phyloP scores from a whole-genome alignment of 2,797 vertebrate genomes.

The Neosilurus mollespiculum region DNA sequence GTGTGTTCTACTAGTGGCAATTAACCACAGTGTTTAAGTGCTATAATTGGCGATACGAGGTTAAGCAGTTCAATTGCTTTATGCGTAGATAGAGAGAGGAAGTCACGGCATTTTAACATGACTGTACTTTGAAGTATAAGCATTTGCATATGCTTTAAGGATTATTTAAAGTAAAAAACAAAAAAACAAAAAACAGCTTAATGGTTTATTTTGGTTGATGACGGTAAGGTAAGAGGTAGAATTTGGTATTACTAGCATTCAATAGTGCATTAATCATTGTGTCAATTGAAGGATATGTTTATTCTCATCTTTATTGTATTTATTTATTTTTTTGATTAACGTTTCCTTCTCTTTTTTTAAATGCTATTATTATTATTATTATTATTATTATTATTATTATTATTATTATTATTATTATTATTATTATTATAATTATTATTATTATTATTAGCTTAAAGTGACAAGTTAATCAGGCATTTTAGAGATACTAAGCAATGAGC shows the following conservation, averaged over 20 bases:
- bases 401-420: not conserved
- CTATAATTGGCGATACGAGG: conserved; percentile 20
- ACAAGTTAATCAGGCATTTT: conserved; percentile 22
- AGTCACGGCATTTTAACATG: conserved; percentile 18
- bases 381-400: not conserved
- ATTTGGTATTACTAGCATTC: not conserved
- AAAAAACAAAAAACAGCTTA: not conserved
- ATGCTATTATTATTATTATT: not conserved
- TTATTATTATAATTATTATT: not conserved
- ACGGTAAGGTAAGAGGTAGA: too few relatives aligned
- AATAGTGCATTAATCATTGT: not conserved
- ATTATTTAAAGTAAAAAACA: not conserved
- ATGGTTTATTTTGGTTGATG: not conserved
- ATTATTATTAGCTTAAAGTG: not conserved
- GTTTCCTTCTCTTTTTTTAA: not conserved
- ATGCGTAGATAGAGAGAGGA: not conserved
- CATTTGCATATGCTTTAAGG: not conserved
- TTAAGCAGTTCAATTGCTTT: conserved; percentile 2
- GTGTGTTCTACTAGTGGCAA: conserved; percentile 18
- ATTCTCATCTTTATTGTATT: not conserved
- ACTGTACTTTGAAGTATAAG: not conserved
- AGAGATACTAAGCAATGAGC: conserved; percentile 20
- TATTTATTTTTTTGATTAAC: not conserved
- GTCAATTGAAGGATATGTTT: not conserved
- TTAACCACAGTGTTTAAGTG: conserved; percentile 29